Evolutionary conservation across 2,797 vertebrate species (phyloP).

Genomic region (Odontamblyopus lacepedii): DNA sequence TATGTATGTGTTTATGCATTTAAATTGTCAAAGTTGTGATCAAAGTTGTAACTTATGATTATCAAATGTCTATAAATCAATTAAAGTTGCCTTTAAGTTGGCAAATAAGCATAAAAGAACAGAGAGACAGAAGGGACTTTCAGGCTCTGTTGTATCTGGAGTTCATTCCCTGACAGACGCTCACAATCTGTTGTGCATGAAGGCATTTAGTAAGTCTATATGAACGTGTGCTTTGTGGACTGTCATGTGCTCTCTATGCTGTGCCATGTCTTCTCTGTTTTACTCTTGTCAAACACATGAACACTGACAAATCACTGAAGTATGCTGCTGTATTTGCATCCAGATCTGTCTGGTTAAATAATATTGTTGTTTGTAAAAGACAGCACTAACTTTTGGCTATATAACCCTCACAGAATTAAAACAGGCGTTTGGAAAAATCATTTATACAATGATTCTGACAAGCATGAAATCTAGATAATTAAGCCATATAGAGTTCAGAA

Average conservation of each 20-base stretch:
- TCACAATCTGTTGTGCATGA: slow-evolving; percentile 63
- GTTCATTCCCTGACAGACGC: slow-evolving; percentile 59
- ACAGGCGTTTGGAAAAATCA: background rate
- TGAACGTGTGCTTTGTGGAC: slow-evolving; percentile 38
- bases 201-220: slow-evolving; percentile 36
- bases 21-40: slow-evolving; percentile 9
- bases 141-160: slow-evolving; percentile 54
- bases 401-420: slow-evolving; percentile 13
- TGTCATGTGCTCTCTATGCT: slow-evolving; percentile 52
- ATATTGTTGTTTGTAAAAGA: background rate
- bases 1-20: slow-evolving; percentile 17
- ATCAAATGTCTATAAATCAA: slow-evolving; percentile 53
- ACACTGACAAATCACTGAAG: slow-evolving; percentile 30
- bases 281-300: slow-evolving; percentile 53
- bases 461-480: slow-evolving; percentile 50
- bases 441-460: slow-evolving; percentile 38
- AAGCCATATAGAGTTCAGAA: slow-evolving; percentile 36
- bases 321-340: slow-evolving; percentile 36
- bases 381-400: background rate
- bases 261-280: slow-evolving; percentile 34
- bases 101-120: slow-evolving; percentile 39
- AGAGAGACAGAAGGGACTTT: slow-evolving; percentile 55
- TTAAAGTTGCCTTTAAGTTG: slow-evolving; percentile 63
- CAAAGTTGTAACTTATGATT: slow-evolving; percentile 55
- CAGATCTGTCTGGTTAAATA: slow-evolving; percentile 31